Evolutionary conservation across 1,140 invertebrate genomes (phyloP).

Genomic region (Drosophila erecta): DNA sequence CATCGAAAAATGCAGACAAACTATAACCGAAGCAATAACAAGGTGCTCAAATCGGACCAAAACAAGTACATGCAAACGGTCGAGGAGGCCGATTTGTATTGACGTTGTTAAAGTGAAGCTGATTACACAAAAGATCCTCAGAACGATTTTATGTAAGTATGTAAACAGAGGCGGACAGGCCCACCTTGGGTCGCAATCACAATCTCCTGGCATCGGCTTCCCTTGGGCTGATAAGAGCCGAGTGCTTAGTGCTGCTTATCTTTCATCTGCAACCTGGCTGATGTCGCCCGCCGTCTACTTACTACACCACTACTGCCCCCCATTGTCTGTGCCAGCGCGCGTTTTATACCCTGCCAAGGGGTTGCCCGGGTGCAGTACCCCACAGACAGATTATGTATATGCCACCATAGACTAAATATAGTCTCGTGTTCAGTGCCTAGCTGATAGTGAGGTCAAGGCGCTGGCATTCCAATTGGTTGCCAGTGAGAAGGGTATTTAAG

Average conservation of each 20-base stretch:
- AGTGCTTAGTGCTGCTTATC: slow-evolving; percentile 33
- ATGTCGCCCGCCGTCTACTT: slow-evolving; percentile 14
- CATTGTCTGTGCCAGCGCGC: slow-evolving; percentile 47
- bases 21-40: slow-evolving; percentile 77
- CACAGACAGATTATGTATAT: not conserved
- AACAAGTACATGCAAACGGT: slow-evolving; percentile 65
- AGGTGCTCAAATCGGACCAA: slow-evolving; percentile 72
- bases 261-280: slow-evolving; percentile 51
- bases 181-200: slow-evolving; percentile 46
- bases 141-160: slow-evolving; percentile 57
- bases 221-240: slow-evolving; percentile 40
- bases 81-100: slow-evolving; percentile 46
- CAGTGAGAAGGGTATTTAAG: not conserved
- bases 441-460: too few relatives aligned
- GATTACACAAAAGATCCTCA: slow-evolving; percentile 58
- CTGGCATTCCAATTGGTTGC: not conserved
- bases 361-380: too few relatives aligned
- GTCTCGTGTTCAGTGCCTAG: too few relatives aligned
- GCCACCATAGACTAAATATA: too few relatives aligned
- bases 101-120: slow-evolving; percentile 51
- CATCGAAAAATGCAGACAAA: slow-evolving; percentile 46
- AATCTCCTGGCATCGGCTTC: slow-evolving; percentile 27
- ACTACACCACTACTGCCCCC: slow-evolving; percentile 29
- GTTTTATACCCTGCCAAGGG: slow-evolving; percentile 28
- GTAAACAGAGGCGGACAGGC: slow-evolving; percentile 53